A percentile compares a stretch with the other conserved stretches of the same genome.
These are phyloP conservation scores for Pandion haliaetus DNA, from an alignment of 2,113 vertebrate genomes.

Conservation along the genomic window DNA sequence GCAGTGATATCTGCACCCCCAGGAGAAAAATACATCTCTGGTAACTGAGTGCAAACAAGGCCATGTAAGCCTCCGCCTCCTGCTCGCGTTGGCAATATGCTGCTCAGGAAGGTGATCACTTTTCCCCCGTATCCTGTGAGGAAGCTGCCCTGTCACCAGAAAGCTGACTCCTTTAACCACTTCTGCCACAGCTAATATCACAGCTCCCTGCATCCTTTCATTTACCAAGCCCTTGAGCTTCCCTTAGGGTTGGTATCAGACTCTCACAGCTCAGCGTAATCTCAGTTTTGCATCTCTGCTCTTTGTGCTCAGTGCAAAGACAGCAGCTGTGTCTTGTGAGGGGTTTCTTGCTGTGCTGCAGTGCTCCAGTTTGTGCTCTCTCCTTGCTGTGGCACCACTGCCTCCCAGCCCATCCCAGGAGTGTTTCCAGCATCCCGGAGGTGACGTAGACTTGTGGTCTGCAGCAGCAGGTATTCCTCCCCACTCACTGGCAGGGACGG, in stretches of 20 bases:
- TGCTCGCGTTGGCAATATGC: accelerated
- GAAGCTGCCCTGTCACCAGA: not conserved
- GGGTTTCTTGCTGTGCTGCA: not conserved
- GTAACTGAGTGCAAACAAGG: not conserved
- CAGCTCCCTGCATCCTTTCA: not conserved
- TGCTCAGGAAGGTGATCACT: not conserved
- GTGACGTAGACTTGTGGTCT: not conserved
- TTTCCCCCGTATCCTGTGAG: not conserved
- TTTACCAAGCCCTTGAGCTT: not conserved
- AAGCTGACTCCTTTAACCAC: not conserved
- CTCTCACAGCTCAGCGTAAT: not conserved
- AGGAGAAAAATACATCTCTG: slow-evolving; percentile 26
- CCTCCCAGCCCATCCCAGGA: not conserved
- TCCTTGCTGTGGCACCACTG: not conserved
- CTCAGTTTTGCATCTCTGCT: not conserved
- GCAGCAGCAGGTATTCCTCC: not conserved
- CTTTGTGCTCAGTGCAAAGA: not conserved
- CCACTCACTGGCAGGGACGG: accelerated
- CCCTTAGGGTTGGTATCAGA: not conserved
- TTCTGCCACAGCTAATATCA: not conserved
- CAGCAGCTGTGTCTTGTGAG: not conserved
- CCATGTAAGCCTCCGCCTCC: not conserved
- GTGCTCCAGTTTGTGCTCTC: not conserved
- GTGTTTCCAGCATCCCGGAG: not conserved
- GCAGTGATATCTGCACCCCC: not conserved